These are phyloP conservation scores for Dromius quadrimaculatus DNA, from an alignment of 2,888 invertebrate species.

Conservation along the genomic window DNA sequence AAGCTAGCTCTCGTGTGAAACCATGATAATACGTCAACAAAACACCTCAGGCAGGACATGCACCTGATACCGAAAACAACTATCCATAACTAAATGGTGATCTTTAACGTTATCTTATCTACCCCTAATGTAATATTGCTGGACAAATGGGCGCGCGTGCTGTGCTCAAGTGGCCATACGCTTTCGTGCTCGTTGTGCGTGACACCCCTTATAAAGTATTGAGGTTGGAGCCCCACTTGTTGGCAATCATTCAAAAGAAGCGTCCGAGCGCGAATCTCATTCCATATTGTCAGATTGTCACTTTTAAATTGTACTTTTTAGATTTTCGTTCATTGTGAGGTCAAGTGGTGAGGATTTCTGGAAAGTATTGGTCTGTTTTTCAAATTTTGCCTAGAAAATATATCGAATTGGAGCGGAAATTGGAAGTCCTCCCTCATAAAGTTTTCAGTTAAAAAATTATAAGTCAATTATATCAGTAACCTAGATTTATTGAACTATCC, in stretches of 20 bases:
- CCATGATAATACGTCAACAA: neutral
- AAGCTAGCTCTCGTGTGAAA: neutral
- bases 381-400: no score
- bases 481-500: no score
- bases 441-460: no score
- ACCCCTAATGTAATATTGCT: neutral
- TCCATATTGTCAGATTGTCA: slow-evolving; percentile 22
- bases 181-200: slow-evolving; percentile 9
- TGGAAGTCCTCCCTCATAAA: no score
- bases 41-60: neutral
- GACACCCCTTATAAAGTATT: slow-evolving; percentile 1
- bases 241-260: slow-evolving; percentile 40
- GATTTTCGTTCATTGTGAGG: neutral
- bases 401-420: no score
- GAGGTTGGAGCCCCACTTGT: slow-evolving; percentile 27
- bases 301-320: no score
- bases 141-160: slow-evolving; percentile 15
- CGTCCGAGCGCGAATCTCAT: slow-evolving; percentile 33
- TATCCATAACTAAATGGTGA: slow-evolving; percentile 1
- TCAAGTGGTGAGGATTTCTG: neutral
- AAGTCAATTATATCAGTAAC: no score
- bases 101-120: slow-evolving; percentile 2
- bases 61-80: slow-evolving; percentile 15
- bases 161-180: slow-evolving; percentile 31
- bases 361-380: no score